Percentiles rank a stretch among this genome's conserved stretches.
These are phyloP conservation scores for Salvelinus alpinus DNA, from an alignment of 2,113 vertebrate species.

Conservation along the genomic window DNA sequence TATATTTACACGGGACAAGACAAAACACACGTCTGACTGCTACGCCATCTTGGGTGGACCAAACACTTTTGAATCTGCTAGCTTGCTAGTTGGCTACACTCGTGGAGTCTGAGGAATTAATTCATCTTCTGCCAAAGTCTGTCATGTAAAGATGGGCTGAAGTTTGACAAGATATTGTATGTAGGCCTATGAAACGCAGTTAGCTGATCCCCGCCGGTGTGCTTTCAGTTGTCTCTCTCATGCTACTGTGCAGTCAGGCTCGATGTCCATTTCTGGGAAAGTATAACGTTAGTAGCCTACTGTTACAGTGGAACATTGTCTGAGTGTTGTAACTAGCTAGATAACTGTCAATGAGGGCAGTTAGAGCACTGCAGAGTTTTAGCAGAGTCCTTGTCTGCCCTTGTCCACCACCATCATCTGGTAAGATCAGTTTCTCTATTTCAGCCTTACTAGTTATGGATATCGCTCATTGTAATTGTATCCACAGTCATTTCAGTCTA, in stretches of 20 bases:
- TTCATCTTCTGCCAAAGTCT: no score
- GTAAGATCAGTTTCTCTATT: conserved; percentile 17
- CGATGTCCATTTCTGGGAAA: not conserved
- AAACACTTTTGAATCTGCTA: no score
- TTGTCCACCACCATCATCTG: conserved; percentile 25
- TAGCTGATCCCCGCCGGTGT: not conserved
- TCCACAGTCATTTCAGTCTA: no score
- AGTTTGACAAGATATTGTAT: not conserved
- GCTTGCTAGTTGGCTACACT: no score
- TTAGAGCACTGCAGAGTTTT: conserved; percentile 24
- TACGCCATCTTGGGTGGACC: no score
- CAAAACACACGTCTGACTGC: no score
- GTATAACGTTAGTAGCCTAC: no score
- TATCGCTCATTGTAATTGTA: no score
- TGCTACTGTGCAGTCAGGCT: not conserved
- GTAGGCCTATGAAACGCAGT: not conserved
- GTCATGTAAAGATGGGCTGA: no score
- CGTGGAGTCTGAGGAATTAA: no score
- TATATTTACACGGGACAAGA: no score
- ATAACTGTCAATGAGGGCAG: conserved; percentile 30
- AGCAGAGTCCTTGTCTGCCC: conserved; percentile 19
- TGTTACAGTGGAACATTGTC: not conserved
- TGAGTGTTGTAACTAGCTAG: not conserved
- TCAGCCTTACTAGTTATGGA: not conserved
- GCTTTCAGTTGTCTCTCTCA: not conserved